These are phyloP conservation scores for Macropus fuliginosus DNA, from an alignment of 2,797 vertebrate species.

Conservation along the genomic window DNA sequence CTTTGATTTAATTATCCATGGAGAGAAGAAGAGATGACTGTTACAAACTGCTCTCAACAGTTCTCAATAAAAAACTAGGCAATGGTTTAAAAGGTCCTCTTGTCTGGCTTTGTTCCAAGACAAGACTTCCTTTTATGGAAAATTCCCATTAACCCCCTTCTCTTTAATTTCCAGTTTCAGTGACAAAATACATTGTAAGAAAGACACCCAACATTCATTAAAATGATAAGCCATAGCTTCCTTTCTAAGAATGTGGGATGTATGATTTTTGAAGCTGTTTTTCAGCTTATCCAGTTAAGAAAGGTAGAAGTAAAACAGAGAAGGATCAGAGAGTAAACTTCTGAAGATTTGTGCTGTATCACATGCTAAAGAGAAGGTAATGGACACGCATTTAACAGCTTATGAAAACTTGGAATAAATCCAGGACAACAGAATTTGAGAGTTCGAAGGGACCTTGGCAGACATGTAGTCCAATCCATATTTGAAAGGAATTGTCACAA, in stretches of 20 bases:
- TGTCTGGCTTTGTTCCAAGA: background rate
- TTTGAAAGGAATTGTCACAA: background rate
- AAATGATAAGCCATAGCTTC: background rate
- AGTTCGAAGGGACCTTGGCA: background rate
- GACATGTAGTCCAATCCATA: background rate
- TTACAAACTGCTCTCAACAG: background rate
- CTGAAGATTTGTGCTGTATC: background rate
- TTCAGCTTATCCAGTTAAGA: background rate
- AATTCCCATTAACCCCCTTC: background rate
- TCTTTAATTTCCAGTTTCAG: background rate
- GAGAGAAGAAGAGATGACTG: background rate
- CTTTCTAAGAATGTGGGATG: background rate
- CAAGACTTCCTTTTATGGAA: background rate
- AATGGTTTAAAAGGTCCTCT: conserved; percentile 19
- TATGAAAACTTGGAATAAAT: background rate
- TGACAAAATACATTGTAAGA: background rate
- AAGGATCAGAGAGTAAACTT: background rate
- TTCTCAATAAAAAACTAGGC: background rate
- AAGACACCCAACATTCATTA: background rate
- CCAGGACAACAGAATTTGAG: background rate
- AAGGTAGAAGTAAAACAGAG: background rate
- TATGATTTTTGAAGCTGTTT: background rate
- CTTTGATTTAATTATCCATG: background rate
- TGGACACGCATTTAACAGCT: background rate
- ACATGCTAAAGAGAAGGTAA: background rate